These are phyloP conservation scores for Heliocidaris erythrogramma DNA, from an alignment of 35 echinoderm and acorn worm species.

Conservation along the genomic window DNA sequence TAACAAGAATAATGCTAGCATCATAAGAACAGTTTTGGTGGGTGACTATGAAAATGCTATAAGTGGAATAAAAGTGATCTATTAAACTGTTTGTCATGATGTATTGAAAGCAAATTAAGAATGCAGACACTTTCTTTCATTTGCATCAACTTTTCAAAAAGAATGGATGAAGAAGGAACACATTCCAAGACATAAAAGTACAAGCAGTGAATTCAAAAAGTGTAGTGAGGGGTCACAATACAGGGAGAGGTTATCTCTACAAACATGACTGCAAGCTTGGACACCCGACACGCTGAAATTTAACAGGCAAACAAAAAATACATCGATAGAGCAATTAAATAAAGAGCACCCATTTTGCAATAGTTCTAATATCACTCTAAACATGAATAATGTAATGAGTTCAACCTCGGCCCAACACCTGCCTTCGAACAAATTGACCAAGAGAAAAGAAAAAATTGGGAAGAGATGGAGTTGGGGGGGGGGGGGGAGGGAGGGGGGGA, in stretches of 20 bases:
- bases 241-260: constrained; percentile 10
- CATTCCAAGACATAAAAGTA: not conserved
- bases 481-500: not conserved
- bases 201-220: not conserved
- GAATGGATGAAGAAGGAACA: not conserved
- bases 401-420: not conserved
- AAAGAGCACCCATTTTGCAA: constrained; percentile 2
- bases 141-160: too few relatives aligned
- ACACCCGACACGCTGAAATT: not conserved
- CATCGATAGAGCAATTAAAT: constrained; percentile 43
- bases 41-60: too few relatives aligned
- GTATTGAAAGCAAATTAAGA: not conserved
- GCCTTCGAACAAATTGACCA: constrained; percentile 45
- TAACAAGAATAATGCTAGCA: too few relatives aligned
- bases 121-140: not conserved
- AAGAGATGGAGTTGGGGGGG: not conserved
- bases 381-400: constrained; percentile 31
- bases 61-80: too few relatives aligned
- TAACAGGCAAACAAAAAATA: constrained; percentile 35
- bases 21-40: too few relatives aligned
- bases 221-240: constrained; percentile 13
- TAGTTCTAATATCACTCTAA: constrained; percentile 49
- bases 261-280: not conserved
- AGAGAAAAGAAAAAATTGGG: not conserved
- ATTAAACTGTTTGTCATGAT: not conserved